Evolutionary conservation across 2,797 vertebrate genomes (phyloP), one percentile per base, ranked within the genome.

Genomic region (Erethizon dorsatum): DNA sequence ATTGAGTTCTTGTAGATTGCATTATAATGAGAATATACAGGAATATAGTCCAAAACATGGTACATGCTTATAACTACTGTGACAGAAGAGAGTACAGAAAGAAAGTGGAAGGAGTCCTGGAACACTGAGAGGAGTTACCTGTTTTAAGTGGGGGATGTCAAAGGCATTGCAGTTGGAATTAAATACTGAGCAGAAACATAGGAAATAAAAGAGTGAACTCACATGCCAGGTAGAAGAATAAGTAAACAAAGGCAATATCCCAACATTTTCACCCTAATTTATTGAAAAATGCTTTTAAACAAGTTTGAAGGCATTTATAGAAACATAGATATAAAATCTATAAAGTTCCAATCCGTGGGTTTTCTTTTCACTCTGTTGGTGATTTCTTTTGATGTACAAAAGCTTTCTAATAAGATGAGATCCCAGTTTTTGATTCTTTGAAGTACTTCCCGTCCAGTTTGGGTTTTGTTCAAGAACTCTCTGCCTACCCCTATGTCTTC

Each of bases 251-350:
- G 13, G 41, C 50, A 26, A 13, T 75, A 31, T 57, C 22, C 13
- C 28, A 37, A 28, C 37, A 56, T 63, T 86, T 79, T 92, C 57
- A 57, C 45, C 22, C 57, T 88, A 33, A 59, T 31, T 73, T 67
- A 22, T 57, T 65, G 2, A 95, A 22, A 65, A 83, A 71, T 89
- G 5, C 31, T 82, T 94, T 6, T 26, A 73, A 95, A 94, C 78
- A 86, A 50, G 0, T 0, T 0, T 24, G 59, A 63, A 88, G 24
- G 10, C 0, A 50, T 83, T 71, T 77, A 59, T 54, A 90, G 26
- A 94, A 71, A 54, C 0, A 5, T 0, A 85, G 14, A 31, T 22
- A 28, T 63, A 31, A 77, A 86, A 83, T 82, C 9, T 52, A 2
- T 90, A 52, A 83, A 78, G 28, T 63, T 41, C 37, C 37, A 41